Conservation (phyloP, 2,797 vertebrate species). For the Neosalanx taihuensis region DNA sequence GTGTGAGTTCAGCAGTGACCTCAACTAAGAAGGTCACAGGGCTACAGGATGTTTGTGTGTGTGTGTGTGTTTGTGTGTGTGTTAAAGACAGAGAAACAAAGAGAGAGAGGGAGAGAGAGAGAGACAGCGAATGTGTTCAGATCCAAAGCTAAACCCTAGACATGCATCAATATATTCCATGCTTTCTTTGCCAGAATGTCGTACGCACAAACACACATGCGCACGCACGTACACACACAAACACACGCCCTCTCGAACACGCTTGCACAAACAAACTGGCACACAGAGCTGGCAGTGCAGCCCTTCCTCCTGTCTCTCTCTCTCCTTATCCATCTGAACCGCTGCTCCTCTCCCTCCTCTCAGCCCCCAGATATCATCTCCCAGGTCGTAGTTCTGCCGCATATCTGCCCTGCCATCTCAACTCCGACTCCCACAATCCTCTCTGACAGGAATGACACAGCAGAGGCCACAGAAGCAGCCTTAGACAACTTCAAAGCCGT, state of each 20-base stretch:
- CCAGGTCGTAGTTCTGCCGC: not conserved
- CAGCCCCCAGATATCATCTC: not conserved
- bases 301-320: conserved; percentile 17
- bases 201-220: conserved; percentile 7
- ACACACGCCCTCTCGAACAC: not conserved
- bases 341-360: conserved; percentile 10
- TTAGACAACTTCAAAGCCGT: not conserved
- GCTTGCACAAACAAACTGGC: not conserved
- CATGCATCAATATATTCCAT: not conserved
- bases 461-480: not conserved
- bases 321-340: conserved; percentile 22
- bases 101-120: not conserved
- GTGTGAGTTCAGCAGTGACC: not conserved
- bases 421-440: conserved; percentile 8
- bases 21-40: not conserved
- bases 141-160: not conserved
- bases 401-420: conserved; percentile 4
- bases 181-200: not conserved
- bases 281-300: not conserved
- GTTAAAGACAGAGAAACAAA: not conserved
- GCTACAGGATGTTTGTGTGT: conserved; percentile 7
- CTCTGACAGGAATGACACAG: not conserved
- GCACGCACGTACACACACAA: conserved; percentile 6
- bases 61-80: conserved; percentile 5
- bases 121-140: not conserved